phyloP scores from a whole-genome alignment of 2,888 invertebrate species.

The Parnassius orleans region DNA sequence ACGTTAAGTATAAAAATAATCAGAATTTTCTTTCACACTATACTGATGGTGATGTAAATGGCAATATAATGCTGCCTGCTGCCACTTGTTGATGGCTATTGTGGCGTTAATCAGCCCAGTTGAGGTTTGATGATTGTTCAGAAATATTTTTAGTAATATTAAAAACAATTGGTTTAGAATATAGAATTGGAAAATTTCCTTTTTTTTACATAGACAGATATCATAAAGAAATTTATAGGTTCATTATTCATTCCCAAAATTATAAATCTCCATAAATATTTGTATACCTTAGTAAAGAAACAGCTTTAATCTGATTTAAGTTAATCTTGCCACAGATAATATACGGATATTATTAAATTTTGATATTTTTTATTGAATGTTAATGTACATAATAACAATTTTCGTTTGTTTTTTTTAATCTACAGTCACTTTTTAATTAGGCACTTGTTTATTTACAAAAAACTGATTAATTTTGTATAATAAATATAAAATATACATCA shows the following conservation, averaged over 20 bases:
- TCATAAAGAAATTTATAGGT: too few species aligned
- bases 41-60: too few species aligned
- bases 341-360: background rate
- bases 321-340: constrained; percentile 24
- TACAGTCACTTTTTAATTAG: constrained; percentile 34
- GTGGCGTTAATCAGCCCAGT: too few species aligned
- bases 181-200: too few species aligned
- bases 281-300: background rate
- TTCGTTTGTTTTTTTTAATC: constrained; percentile 9
- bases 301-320: constrained; percentile 25
- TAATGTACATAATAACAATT: background rate
- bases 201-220: too few species aligned
- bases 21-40: background rate
- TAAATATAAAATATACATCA: background rate
- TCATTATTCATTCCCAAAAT: background rate
- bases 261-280: background rate
- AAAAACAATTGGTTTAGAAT: too few species aligned
- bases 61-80: too few species aligned
- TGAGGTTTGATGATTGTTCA: too few species aligned
- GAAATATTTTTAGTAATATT: too few species aligned
- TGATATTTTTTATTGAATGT: background rate
- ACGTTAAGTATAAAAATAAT: constrained; percentile 10
- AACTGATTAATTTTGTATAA: background rate
- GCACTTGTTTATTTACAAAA: constrained; percentile 30
- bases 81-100: too few species aligned